Conservation (phyloP, 92 coral and sea anemone species). For the Palythoa grandiflora region DNA sequence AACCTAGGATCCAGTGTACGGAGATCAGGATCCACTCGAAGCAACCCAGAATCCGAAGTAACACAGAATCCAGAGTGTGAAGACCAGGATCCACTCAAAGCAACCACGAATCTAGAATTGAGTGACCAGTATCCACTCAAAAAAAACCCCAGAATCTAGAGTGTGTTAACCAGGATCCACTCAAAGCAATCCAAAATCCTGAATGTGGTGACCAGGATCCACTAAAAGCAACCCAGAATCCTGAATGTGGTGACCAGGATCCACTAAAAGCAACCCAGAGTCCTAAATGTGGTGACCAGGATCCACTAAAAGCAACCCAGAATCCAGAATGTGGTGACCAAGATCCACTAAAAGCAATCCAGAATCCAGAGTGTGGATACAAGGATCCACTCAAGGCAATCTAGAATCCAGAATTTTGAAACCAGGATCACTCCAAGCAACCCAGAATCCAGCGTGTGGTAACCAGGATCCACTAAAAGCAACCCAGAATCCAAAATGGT, state of each 20-base stretch:
- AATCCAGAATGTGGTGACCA: too few species aligned
- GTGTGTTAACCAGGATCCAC: neutral
- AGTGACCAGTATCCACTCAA: neutral
- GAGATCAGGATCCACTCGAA: neutral
- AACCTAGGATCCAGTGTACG: neutral
- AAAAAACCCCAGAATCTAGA: neutral
- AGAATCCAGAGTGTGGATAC: too few species aligned
- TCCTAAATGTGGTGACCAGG: too few species aligned
- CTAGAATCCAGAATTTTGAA: too few species aligned
- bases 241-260: neutral
- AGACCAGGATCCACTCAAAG: neutral
- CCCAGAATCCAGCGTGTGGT: neutral
- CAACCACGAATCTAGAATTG: neutral
- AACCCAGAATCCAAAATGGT: neutral
- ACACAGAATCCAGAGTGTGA: neutral
- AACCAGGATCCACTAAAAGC: neutral
- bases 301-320: too few species aligned
- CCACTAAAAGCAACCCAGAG: too few species aligned
- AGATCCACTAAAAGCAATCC: too few species aligned
- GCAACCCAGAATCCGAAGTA: neutral
- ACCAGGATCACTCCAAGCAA: neutral
- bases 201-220: neutral
- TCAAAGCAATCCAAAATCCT: neutral
- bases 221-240: neutral
- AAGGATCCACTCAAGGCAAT: too few species aligned